These are phyloP conservation scores for Suricata suricatta DNA, from an alignment of 2,113 vertebrate genomes.

Conservation along the genomic window DNA sequence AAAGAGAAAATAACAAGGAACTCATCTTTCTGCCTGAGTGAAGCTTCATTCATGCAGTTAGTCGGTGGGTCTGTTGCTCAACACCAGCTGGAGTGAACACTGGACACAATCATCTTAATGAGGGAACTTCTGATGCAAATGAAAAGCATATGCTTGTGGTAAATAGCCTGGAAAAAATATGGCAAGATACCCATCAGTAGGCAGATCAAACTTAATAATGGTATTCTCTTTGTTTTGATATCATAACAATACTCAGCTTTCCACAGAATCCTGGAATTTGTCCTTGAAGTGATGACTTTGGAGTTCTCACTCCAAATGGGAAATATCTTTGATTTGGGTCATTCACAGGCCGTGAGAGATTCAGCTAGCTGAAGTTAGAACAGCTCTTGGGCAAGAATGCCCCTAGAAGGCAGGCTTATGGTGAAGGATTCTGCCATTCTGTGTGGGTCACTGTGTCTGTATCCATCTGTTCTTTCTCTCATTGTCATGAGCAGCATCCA, in stretches of 20 bases:
- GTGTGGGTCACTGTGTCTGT: background rate
- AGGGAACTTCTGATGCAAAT: slow-evolving; percentile 61
- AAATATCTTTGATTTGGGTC: background rate
- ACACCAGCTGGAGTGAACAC: background rate
- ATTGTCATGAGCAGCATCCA: background rate
- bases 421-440: background rate
- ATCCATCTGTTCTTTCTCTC: slow-evolving; percentile 76
- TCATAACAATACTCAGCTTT: background rate
- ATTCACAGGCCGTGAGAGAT: background rate
- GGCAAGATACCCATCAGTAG: background rate
- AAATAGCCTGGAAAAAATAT: slow-evolving; percentile 12
- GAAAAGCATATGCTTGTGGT: slow-evolving; percentile 43
- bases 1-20: background rate
- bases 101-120: slow-evolving; percentile 4
- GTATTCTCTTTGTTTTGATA: background rate
- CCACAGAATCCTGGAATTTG: background rate
- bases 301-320: background rate
- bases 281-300: background rate
- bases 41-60: background rate
- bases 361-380: background rate
- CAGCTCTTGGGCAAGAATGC: background rate
- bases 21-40: slow-evolving; percentile 29
- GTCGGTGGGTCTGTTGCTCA: background rate
- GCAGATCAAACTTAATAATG: background rate
- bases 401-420: background rate